Conservation (phyloP, 2,797 vertebrate genomes). For the Avahi laniger region DNA sequence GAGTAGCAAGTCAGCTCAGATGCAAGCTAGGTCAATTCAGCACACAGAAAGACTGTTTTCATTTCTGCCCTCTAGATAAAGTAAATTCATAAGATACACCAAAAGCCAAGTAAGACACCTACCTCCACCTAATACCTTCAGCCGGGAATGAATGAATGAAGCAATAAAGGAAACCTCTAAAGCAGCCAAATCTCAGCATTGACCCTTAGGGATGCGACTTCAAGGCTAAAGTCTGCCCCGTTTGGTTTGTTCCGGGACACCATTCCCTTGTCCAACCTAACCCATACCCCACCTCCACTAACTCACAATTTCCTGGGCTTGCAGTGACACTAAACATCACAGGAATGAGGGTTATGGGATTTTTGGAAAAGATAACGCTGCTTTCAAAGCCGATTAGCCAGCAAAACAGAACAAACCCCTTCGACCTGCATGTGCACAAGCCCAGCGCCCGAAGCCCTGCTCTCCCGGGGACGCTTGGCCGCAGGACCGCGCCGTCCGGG, state of each 20-base stretch:
- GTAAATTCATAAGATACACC: neutral
- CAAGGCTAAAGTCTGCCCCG: neutral
- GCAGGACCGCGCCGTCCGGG: neutral
- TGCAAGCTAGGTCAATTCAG: neutral
- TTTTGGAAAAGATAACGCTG: neutral
- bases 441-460: neutral
- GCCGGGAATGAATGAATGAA: neutral
- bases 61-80: neutral
- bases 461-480: neutral
- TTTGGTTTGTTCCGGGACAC: neutral
- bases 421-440: fast-evolving
- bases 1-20: neutral
- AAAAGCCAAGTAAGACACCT: neutral
- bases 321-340: neutral
- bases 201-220: neutral
- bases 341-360: neutral
- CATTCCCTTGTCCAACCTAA: neutral
- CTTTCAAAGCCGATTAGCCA: neutral
- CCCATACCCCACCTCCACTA: neutral
- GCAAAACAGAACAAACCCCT: neutral
- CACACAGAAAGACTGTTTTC: neutral
- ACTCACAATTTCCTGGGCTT: neutral
- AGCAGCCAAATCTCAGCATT: neutral
- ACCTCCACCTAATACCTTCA: neutral
- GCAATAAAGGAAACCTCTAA: neutral